phyloP scores from a whole-genome alignment of 1,140 invertebrate species.

The Drosophila murphyi region DNA sequence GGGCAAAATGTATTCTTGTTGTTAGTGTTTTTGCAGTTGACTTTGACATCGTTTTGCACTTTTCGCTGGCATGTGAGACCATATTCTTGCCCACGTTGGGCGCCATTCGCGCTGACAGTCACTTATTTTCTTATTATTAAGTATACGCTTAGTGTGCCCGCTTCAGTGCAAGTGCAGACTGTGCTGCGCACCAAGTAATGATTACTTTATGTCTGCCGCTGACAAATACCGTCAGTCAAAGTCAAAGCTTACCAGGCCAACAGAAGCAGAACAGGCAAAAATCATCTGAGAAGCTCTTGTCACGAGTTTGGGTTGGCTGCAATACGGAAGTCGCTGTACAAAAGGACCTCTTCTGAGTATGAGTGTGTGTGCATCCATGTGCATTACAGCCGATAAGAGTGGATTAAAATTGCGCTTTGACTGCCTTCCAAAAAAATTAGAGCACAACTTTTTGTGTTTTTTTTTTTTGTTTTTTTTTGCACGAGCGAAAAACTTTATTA shows the following conservation, averaged over 20 bases:
- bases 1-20: constrained; percentile 28
- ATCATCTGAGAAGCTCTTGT: constrained; percentile 23
- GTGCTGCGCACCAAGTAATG: constrained; percentile 68
- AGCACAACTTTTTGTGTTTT: constrained; percentile 29
- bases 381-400: constrained; percentile 49
- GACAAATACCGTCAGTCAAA: constrained; percentile 82
- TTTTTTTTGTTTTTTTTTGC: constrained; percentile 33
- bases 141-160: constrained; percentile 72
- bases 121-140: constrained; percentile 83
- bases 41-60: constrained; percentile 82
- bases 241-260: constrained; percentile 56
- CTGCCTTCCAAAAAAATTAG: background rate
- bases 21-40: constrained; percentile 49
- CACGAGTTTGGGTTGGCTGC: constrained; percentile 28
- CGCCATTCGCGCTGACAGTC: constrained; percentile 61
- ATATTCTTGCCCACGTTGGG: constrained; percentile 7
- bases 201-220: constrained; percentile 81
- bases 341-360: constrained; percentile 32
- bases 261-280: constrained; percentile 19
- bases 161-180: constrained; percentile 41
- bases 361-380: constrained; percentile 61
- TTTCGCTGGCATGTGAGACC: constrained; percentile 66
- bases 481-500: constrained; percentile 20
- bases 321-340: constrained; percentile 65
- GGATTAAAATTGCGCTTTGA: constrained; percentile 12